phyloP scores from a whole-genome alignment of 1,140 invertebrate genomes.

The Drosophila virilis region DNA sequence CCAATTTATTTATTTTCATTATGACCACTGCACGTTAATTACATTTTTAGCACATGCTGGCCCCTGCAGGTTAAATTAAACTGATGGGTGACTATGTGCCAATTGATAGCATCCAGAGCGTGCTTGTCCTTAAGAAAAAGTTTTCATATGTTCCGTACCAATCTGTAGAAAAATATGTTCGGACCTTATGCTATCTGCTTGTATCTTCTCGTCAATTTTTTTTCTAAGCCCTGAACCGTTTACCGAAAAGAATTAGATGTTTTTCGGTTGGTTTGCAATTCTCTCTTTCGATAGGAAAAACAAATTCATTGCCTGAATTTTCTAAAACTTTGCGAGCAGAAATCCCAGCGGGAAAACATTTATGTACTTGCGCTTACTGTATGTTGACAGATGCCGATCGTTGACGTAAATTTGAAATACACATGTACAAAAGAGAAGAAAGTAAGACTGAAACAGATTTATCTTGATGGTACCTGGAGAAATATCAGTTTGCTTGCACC shows the following conservation, averaged over 20 bases:
- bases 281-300: too few relatives aligned
- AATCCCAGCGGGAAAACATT: too few relatives aligned
- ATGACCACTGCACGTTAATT: constrained; percentile 47
- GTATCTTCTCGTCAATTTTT: neutral
- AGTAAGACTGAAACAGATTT: neutral
- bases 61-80: constrained; percentile 27
- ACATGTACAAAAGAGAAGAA: too few relatives aligned
- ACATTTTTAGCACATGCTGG: constrained; percentile 58
- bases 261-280: too few relatives aligned
- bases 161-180: neutral
- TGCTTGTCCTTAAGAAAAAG: constrained; percentile 5
- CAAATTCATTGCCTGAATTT: too few relatives aligned
- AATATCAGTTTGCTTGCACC: constrained; percentile 43
- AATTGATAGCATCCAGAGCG: neutral
- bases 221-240: neutral
- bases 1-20: constrained; percentile 63
- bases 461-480: constrained; percentile 3
- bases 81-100: constrained; percentile 7
- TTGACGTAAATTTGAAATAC: too few relatives aligned
- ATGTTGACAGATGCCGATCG: too few relatives aligned
- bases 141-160: neutral
- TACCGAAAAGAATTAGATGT: too few relatives aligned
- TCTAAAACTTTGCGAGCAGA: too few relatives aligned
- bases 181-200: constrained; percentile 3
- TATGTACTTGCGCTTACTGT: too few relatives aligned